A percentile compares a stretch with the other conserved stretches of the same genome.
phyloP scores from a whole-genome alignment of 2,888 invertebrate genomes.

The Norana najaformis region DNA sequence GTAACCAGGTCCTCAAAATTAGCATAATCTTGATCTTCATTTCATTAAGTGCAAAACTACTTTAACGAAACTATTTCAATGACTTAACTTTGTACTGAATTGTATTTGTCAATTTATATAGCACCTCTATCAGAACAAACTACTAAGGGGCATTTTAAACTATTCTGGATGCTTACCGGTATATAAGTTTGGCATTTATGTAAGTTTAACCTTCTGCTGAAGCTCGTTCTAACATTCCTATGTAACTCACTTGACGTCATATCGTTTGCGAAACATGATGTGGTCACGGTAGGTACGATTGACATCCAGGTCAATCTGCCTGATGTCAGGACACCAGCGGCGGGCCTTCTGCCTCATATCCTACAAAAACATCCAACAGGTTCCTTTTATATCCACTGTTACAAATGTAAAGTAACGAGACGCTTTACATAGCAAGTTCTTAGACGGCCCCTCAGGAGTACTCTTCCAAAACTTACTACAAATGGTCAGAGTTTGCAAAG shows the following conservation, averaged over 20 bases:
- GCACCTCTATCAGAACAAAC: no score
- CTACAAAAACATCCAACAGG: slow-evolving; percentile 53
- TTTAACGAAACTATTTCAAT: not conserved
- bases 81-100: not conserved
- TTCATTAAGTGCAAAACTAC: no score
- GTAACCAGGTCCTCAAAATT: not conserved
- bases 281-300: slow-evolving; percentile 98
- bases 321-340: slow-evolving; percentile 89
- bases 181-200: not conserved
- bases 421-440: not conserved
- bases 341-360: slow-evolving; percentile 87
- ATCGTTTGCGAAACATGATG: slow-evolving; percentile 83
- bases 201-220: not conserved
- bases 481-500: no score
- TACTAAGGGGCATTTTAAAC: no score
- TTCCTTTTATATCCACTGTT: no score
- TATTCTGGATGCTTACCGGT: no score
- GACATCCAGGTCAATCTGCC: slow-evolving; percentile 99
- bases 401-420: not conserved
- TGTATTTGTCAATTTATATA: no score
- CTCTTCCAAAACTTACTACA: no score
- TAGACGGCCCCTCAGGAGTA: no score
- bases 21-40: not conserved
- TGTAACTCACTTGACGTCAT: slow-evolving; percentile 71
- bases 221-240: not conserved